Percentiles rank a stretch among this genome's conserved stretches.
Conservation (phyloP, 2,888 invertebrate species). For the Acleris emargana region DNA sequence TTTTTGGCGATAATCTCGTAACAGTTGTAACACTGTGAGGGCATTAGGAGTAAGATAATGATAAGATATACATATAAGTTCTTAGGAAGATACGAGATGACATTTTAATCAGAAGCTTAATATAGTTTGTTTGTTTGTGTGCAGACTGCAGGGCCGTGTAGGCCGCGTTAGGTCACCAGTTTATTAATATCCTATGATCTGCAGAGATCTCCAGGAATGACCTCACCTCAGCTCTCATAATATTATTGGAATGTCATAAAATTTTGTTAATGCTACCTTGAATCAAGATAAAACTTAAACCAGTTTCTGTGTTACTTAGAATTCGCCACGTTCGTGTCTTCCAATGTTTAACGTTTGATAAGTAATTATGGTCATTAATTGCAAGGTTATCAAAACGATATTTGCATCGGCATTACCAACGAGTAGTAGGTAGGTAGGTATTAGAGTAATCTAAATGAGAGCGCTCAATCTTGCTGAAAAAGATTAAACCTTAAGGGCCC, state of each 20-base stretch:
- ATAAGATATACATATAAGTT: slow-evolving; percentile 12
- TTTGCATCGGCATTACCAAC: neutral
- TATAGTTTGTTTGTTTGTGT: slow-evolving; percentile 42
- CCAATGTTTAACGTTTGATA: slow-evolving; percentile 8
- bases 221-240: slow-evolving; percentile 57
- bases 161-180: slow-evolving; percentile 60
- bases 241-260: slow-evolving; percentile 49
- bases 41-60: neutral
- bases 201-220: slow-evolving; percentile 38
- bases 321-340: slow-evolving; percentile 39
- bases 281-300: slow-evolving; percentile 47
- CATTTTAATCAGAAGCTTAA: slow-evolving; percentile 24
- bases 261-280: slow-evolving; percentile 55
- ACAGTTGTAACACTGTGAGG: neutral
- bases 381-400: slow-evolving; percentile 16
- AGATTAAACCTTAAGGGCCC: too few relatives aligned
- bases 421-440: too few relatives aligned
- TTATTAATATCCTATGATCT: slow-evolving; percentile 69
- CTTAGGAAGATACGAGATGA: slow-evolving; percentile 27
- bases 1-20: slow-evolving; percentile 23
- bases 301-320: slow-evolving; percentile 49
- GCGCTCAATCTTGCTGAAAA: too few relatives aligned
- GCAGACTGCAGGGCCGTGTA: slow-evolving; percentile 36
- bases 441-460: too few relatives aligned
- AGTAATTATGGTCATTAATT: slow-evolving; percentile 10